Base-by-base conservation (phyloP, 2,888 invertebrate genomes). In the Mythimna pallens region DNA sequence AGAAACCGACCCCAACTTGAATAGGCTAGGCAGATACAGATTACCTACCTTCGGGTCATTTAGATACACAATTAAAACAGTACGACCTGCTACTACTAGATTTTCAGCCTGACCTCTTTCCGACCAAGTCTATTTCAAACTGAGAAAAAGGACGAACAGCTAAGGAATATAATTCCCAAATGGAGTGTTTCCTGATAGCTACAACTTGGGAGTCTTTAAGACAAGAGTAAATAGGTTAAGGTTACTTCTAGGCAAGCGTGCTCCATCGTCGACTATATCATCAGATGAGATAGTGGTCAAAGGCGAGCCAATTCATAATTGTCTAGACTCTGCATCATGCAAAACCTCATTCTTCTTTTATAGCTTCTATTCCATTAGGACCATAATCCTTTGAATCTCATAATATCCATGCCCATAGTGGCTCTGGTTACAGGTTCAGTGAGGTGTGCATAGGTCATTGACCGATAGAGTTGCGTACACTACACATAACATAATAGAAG, bases 401-500 rank as follows among this genome's bases (percentile, higher is more conserved):
- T 3, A 63, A 43, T 50, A 59, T 17, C 7, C 47, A 22, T 43
- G 47, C 40, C 17, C 22, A 59, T 65, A 61, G 80, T 71, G 14
- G 65, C 34, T 65, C 82, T 76, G 76, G 70, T 43, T 57, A 75
- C 78, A 54, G 68, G 67, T 55, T 67, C 57, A 65, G n/a, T 81
- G 79, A 79, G 81, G 79, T 83, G 72, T 66, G 17, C 47, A 36
- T n/a, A 71, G 81, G 63, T 77, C 71, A 68, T 65, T 54, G 73
- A 76, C 83, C 85, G 76, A 70, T 82, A 74, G 59, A 69, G 71
- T 74, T 73, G 58, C 73, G 74, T 55, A 57, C 59, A 58, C 52
- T 50, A 34, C 54, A 61, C 62, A 67, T 76, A 70, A 76, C 65
- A 84, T 74, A 81, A 85, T 82, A 73, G 77, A 40, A 74, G 64